These are phyloP conservation scores for Isurus oxyrinchus DNA, from an alignment of 2,113 vertebrate genomes.

Conservation along the genomic window DNA sequence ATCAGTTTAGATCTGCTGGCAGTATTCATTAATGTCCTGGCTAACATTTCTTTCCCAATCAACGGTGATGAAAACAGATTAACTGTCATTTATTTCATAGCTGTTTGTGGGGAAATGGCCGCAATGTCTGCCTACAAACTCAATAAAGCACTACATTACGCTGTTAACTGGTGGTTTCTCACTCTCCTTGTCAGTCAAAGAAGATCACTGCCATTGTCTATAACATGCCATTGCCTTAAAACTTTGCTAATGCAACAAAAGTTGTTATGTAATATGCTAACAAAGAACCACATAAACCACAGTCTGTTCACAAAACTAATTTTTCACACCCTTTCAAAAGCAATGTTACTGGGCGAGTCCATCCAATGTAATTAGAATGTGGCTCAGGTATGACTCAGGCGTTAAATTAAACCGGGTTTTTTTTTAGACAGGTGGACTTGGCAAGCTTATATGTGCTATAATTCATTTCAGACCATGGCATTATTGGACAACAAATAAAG, in stretches of 20 bases:
- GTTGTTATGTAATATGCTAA: not conserved
- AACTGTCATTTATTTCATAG: not conserved
- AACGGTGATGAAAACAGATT: not conserved
- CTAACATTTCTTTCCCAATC: not conserved
- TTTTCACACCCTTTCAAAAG: not conserved
- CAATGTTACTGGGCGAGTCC: not conserved
- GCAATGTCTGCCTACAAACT: not conserved
- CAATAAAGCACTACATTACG: not conserved
- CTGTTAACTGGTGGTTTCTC: not conserved
- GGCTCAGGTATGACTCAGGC: not conserved
- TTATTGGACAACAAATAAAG: not conserved
- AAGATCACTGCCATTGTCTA: not conserved
- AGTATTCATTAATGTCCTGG: not conserved
- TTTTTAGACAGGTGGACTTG: not conserved
- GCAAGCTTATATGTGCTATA: not conserved
- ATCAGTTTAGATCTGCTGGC: not conserved
- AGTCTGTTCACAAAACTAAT: not conserved
- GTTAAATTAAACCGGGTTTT: not conserved
- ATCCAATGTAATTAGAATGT: not conserved
- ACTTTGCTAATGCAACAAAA: not conserved
- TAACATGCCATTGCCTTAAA: not conserved
- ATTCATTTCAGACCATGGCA: constrained; percentile 26
- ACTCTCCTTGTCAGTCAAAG: not conserved
- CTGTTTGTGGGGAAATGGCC: not conserved
- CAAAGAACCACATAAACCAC: not conserved